A percentile compares a stretch with the other conserved stretches of the same genome.
phyloP scores from a whole-genome alignment of 64 coral and sea anemone species.

The Platygyra sinensis region DNA sequence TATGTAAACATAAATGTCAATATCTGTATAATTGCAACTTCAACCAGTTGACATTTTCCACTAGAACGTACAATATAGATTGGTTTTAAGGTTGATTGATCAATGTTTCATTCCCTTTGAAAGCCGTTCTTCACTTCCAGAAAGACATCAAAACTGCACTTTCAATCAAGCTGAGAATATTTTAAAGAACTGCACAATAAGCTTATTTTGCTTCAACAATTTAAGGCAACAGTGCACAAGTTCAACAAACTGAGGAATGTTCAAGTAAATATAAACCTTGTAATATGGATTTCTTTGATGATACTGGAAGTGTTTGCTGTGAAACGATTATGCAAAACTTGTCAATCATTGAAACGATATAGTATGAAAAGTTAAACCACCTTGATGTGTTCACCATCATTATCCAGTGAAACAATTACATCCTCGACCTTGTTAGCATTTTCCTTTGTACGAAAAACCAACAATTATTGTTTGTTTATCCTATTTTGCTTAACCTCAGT shows the following conservation, averaged over 20 bases:
- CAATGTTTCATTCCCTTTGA: not conserved
- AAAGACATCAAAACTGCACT: not conserved
- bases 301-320: not conserved
- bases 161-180: not conserved
- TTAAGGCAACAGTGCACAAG: not conserved
- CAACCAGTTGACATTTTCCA: not conserved
- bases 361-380: not conserved
- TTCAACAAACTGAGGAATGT: not conserved
- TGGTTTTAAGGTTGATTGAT: not conserved
- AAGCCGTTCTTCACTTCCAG: not conserved
- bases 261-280: not conserved
- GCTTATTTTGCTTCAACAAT: not conserved
- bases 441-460: not conserved
- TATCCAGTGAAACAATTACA: constrained; percentile 8
- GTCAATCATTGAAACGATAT: not conserved
- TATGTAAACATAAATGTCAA: too few species aligned
- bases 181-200: not conserved
- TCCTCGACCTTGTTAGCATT: not conserved
- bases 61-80: not conserved
- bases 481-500: not conserved
- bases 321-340: constrained; percentile 15
- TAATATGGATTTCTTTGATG: not conserved
- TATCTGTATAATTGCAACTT: not conserved
- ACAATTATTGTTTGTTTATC: not conserved
- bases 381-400: not conserved